Conservation (phyloP, 2,888 invertebrate genomes). For the Aethes cnicana region DNA sequence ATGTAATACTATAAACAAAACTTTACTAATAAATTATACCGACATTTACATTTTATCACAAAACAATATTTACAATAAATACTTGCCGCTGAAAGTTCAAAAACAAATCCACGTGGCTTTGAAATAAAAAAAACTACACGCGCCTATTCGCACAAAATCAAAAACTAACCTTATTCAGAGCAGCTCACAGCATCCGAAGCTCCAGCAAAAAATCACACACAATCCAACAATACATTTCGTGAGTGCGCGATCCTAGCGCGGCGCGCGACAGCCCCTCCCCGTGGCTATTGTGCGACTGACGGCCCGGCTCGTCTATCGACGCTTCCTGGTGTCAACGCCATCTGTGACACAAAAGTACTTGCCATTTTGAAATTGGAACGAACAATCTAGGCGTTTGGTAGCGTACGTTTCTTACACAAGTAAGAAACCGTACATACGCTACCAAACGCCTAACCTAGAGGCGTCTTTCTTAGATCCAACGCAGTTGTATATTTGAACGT, state of each 20-base stretch:
- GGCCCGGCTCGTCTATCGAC: slow-evolving; percentile 37
- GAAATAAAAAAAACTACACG: background rate
- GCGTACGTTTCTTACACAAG: too few relatives aligned
- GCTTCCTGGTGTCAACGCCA: slow-evolving; percentile 43
- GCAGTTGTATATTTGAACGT: too few relatives aligned
- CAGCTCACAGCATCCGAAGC: slow-evolving; percentile 6
- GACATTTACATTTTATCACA: too few relatives aligned
- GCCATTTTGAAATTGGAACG: slow-evolving; percentile 47
- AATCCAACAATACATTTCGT: slow-evolving; percentile 7
- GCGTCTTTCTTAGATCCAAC: too few relatives aligned
- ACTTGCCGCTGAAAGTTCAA: too few relatives aligned
- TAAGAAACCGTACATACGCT: too few relatives aligned
- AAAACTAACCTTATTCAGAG: slow-evolving; percentile 16
- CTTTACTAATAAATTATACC: too few relatives aligned
- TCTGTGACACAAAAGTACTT: slow-evolving; percentile 54
- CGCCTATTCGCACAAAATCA: background rate
- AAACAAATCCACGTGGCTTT: background rate
- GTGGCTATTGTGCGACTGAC: slow-evolving; percentile 33
- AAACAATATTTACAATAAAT: too few relatives aligned
- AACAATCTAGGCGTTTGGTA: too few relatives aligned
- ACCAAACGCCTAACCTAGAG: too few relatives aligned
- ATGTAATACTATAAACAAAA: too few relatives aligned
- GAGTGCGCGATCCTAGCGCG: slow-evolving; percentile 1
- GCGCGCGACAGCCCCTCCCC: slow-evolving; percentile 31
- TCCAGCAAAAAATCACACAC: slow-evolving; percentile 19